Evolutionary conservation across 2,113 vertebrate species (phyloP), one percentile per base, ranked within the genome.

Genomic region (Emydocephalus ijimae): DNA sequence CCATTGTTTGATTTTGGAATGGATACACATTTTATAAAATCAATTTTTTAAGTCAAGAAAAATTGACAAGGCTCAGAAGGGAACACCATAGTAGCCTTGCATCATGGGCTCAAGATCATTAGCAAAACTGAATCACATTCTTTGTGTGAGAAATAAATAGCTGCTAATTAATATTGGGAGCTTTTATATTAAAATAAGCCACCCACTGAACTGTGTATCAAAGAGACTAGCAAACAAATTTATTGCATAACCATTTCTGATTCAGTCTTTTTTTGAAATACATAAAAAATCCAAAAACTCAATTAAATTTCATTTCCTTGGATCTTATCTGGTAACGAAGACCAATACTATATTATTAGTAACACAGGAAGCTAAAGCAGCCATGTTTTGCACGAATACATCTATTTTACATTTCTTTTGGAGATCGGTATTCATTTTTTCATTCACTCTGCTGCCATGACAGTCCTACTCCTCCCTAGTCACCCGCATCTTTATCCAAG

Each of bases 351-450:
- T 39, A 7, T 26, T 86, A 94, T 92, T 12, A 39, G 20, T 0
- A 52, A 86, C 43, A 89, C 29, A 57, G 39, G 64, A 93, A 61
- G n/a, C 90, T 55, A 91, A 94, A 93, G 26, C 26, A 87, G 4
- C 20, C 85, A 57, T 7, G 21, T 89, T 88, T 39, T 87, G 52
- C 69, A 89, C 24, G 56, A 92, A 57, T 89, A 91, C 87, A 94
- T 20, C 2, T 0, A 88, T 43, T 48, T 26, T 64, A 8, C 26
- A 59, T 74, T 91, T 87, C 92, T 57, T 87, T 48, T 1, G 24
- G 57, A 96, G 95, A 94, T 92, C 29, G 59, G 24, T 95, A 94
- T 55, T 88, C 69, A 81, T 50, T 89, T 48, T 59, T 43, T 94
- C 91, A 94, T 92, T 93, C 92, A 92, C 45, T 81, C 87, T 92